phyloP scores from a whole-genome alignment of 2,888 invertebrate genomes.

The Platycheirus rosarum region DNA sequence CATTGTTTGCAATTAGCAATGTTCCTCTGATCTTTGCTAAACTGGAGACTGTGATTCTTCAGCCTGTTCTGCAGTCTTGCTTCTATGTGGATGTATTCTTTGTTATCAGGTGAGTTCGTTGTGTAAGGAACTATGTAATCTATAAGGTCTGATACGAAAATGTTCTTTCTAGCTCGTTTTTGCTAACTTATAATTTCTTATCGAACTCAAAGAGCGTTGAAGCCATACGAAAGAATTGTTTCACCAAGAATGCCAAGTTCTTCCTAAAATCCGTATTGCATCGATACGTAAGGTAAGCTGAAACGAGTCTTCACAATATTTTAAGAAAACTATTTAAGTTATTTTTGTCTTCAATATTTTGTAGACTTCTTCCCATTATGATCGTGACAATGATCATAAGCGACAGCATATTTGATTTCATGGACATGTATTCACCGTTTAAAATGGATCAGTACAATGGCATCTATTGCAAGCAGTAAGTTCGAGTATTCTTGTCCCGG shows the following conservation, averaged over 20 bases:
- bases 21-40: slow-evolving; percentile 77
- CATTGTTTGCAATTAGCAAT: slow-evolving; percentile 77
- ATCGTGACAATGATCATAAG: slow-evolving; percentile 77
- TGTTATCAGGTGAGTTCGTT: slow-evolving; percentile 77
- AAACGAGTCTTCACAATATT: too few relatives aligned
- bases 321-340: neutral
- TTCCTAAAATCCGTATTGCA: slow-evolving; percentile 76
- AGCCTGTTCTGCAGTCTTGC: slow-evolving; percentile 78
- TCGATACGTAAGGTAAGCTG: slow-evolving; percentile 78
- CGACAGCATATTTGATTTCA: slow-evolving; percentile 76
- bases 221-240: slow-evolving; percentile 73
- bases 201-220: slow-evolving; percentile 75
- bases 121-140: too few relatives aligned
- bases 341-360: slow-evolving; percentile 40
- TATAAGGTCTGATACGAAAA: too few relatives aligned
- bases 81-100: slow-evolving; percentile 80
- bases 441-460: slow-evolving; percentile 77
- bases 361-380: slow-evolving; percentile 78
- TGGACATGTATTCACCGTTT: slow-evolving; percentile 78
- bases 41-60: slow-evolving; percentile 76
- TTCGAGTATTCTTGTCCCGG: too few relatives aligned
- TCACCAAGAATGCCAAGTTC: slow-evolving; percentile 75
- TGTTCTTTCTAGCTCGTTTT: slow-evolving; percentile 75
- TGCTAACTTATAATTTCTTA: slow-evolving; percentile 78
- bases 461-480: slow-evolving; percentile 78